These are phyloP conservation scores for Papilio gigon DNA, from an alignment of 2,888 invertebrate genomes.

Conservation along the genomic window DNA sequence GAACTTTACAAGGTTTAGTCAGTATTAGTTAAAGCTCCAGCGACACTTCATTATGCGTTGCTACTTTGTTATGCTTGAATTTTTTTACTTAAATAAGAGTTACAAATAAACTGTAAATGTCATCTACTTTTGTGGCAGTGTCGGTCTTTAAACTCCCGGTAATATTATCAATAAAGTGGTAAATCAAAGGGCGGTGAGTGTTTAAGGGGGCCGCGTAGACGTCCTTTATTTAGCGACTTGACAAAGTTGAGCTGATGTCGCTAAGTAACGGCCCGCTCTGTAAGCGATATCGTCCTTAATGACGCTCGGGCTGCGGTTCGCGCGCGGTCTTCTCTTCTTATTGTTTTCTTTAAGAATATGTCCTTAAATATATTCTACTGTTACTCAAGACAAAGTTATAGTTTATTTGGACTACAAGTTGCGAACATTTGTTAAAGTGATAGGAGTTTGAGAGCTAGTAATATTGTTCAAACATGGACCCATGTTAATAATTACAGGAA, in stretches of 20 bases:
- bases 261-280: slow-evolving; percentile 43
- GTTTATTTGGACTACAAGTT: not conserved
- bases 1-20: not conserved
- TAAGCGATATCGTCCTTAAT: slow-evolving; percentile 36
- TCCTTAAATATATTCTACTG: not conserved
- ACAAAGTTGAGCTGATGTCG: slow-evolving; percentile 44
- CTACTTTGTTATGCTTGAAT: too few relatives aligned
- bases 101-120: not conserved
- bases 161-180: slow-evolving; percentile 66
- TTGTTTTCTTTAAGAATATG: slow-evolving; percentile 23
- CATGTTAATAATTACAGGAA: slow-evolving; percentile 18
- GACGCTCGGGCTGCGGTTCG: slow-evolving; percentile 30
- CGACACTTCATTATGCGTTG: too few relatives aligned
- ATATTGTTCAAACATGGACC: slow-evolving; percentile 1
- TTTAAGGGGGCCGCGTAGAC: slow-evolving; percentile 58
- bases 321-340: not conserved
- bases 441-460: not conserved
- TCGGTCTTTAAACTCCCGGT: slow-evolving; percentile 48
- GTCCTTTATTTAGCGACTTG: slow-evolving; percentile 61
- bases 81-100: too few relatives aligned
- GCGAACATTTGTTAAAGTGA: not conserved
- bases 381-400: not conserved
- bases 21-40: too few relatives aligned
- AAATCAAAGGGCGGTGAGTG: slow-evolving; percentile 50
- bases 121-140: not conserved